phyloP scores from a whole-genome alignment of 2,113 vertebrate species.

The Cryptotis parvus region DNA sequence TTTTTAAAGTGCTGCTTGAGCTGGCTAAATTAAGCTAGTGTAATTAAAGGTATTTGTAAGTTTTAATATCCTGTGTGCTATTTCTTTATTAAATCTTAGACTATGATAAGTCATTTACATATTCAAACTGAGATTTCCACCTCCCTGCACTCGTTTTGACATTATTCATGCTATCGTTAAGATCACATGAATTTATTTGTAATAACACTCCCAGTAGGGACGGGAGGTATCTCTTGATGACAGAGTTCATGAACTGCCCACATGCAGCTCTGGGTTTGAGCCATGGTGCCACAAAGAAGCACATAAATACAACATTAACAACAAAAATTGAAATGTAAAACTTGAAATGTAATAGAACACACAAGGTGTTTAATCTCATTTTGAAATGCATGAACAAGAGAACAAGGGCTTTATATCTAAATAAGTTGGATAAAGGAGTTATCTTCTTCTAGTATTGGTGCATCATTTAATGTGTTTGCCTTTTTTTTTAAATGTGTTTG shows the following conservation, averaged over 20 bases:
- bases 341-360: neutral
- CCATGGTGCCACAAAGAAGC: too few relatives aligned
- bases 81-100: constrained; percentile 58
- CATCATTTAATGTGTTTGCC: constrained; percentile 66
- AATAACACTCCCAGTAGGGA: constrained; percentile 27
- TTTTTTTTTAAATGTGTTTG: constrained; percentile 81
- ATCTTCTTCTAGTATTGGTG: constrained; percentile 27
- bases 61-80: constrained; percentile 5
- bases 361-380: neutral
- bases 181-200: constrained; percentile 38
- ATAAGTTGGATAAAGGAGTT: neutral
- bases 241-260: too few relatives aligned
- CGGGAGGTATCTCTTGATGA: neutral
- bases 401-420: constrained; percentile 20
- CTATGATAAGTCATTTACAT: constrained; percentile 14
- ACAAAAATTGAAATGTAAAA: too few relatives aligned
- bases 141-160: neutral
- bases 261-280: too few relatives aligned
- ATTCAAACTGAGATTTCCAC: neutral
- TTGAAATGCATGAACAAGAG: neutral
- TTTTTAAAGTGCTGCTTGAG: constrained; percentile 45
- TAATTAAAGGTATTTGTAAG: constrained; percentile 60
- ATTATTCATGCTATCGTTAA: constrained; percentile 33
- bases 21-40: neutral
- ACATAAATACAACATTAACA: too few relatives aligned